Evolutionary conservation across 2,797 vertebrate genomes (phyloP), one percentile per base, ranked within the genome.

Genomic region (Fistularia tabacaria): DNA sequence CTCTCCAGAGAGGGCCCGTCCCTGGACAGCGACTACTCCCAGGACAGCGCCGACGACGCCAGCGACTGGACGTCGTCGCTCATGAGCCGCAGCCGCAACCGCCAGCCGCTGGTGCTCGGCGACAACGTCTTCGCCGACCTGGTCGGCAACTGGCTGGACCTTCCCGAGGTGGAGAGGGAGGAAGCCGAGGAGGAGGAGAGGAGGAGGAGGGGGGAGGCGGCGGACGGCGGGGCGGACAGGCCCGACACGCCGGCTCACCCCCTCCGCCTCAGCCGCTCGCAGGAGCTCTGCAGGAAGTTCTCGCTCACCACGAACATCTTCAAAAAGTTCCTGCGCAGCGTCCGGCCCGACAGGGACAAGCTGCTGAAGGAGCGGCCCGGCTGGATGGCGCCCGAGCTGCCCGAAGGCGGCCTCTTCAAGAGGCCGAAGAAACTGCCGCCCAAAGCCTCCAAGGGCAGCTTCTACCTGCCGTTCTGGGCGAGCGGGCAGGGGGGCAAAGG

Each of bases 81-180:
- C 6, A 94, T 98, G 94, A 97, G 92, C 50, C 90, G 92, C 59
- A 91, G 93, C 69, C 92, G 96, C 58, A 98, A 95, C 60, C 91
- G 96, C 2, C 96, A 98, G 71, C 96, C 96, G 0, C 87, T 98
- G 61, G 92, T 98, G 40, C 71, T 98, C 66, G 96, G 96, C 0
- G 96, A 98, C 79, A 98, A 98, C 13, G 80, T 98, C 69, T 97
- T 98, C 0, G 96, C 96, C 0, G 96, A 98, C 85, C 89, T 98
- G 1, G 96, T 98, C 54, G 96, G 95, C 51, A 98, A 98, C 85
- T 98, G 96, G 96, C 81, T 98, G 79, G 95, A 98, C 82, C 82
- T 98, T 71, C 96, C 96, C 0, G 95, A 98, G 79, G 80, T 91
- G 46, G 91, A 92, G 55, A 77, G 78, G 61, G 88, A 88, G 13